Conservation (phyloP, 2,888 invertebrate species). For the Eupeodes luniger region DNA sequence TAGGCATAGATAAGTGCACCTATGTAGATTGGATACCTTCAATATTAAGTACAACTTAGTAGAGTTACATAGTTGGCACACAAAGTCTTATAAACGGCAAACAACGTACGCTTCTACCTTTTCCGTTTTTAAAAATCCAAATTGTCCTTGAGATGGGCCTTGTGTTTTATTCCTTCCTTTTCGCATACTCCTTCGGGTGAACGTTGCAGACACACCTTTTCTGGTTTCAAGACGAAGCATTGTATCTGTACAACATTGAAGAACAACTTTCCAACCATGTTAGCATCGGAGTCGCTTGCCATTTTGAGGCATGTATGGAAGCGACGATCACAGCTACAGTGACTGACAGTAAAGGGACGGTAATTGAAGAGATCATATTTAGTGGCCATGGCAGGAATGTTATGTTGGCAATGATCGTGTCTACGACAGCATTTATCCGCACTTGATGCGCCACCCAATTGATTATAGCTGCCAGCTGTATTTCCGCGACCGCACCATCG, state of each 20-base stretch:
- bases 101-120: neutral
- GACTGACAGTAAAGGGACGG: constrained; percentile 95
- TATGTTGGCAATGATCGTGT: constrained; percentile 94
- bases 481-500: constrained; percentile 97
- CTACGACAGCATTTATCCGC: constrained; percentile 95
- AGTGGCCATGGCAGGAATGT: constrained; percentile 92
- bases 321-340: constrained; percentile 95
- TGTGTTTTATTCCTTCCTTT: constrained; percentile 88
- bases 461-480: constrained; percentile 91
- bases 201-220: constrained; percentile 90
- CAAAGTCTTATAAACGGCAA: constrained; percentile 1
- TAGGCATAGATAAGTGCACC: neutral
- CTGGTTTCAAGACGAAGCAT: constrained; percentile 94
- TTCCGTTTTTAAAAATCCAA: constrained; percentile 81
- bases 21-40: neutral
- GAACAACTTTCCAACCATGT: constrained; percentile 95
- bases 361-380: constrained; percentile 95
- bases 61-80: constrained; percentile 50
- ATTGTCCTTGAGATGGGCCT: constrained; percentile 91
- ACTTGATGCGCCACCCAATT: constrained; percentile 92
- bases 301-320: constrained; percentile 96
- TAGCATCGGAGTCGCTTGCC: constrained; percentile 93
- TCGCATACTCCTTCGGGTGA: constrained; percentile 94
- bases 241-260: constrained; percentile 98
- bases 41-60: constrained; percentile 34